Evolutionary conservation across 2,113 vertebrate genomes (phyloP).

Genomic region (Triplophysa rosa): DNA sequence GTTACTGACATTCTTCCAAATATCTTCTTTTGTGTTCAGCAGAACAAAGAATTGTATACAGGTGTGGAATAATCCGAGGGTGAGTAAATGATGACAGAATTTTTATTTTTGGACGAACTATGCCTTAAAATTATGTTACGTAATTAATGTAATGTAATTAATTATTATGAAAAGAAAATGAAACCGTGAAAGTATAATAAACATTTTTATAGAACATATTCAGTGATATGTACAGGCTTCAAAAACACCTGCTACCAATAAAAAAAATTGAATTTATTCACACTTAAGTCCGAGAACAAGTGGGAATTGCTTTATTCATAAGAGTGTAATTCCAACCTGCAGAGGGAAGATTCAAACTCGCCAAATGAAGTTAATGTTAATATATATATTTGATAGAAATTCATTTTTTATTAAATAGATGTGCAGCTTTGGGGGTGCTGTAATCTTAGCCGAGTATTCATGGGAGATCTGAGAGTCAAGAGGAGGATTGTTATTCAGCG

Average conservation of each 20-base stretch:
- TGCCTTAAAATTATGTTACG: no score
- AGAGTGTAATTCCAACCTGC: slow-evolving; percentile 1
- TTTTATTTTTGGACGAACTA: no score
- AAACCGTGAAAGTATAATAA: no score
- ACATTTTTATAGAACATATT: no score
- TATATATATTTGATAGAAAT: slow-evolving; percentile 16
- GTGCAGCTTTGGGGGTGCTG: neutral
- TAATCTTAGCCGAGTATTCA: slow-evolving; percentile 11
- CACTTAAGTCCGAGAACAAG: neutral
- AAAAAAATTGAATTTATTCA: neutral
- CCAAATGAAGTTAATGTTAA: slow-evolving; percentile 16
- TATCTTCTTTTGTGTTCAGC: no score
- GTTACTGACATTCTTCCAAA: no score
- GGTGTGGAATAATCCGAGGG: no score
- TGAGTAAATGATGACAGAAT: no score
- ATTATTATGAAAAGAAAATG: no score
- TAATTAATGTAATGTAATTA: no score
- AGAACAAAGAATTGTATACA: no score
- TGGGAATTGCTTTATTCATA: slow-evolving; percentile 7
- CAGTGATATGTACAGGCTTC: neutral
- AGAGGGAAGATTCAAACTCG: slow-evolving; percentile 2
- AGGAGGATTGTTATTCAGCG: slow-evolving; percentile 27
- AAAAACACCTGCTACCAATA: neutral
- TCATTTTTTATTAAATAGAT: slow-evolving; percentile 12
- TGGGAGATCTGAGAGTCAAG: neutral